Evolutionary conservation across 2,113 vertebrate genomes (phyloP).

Genomic region (Tupaia chinensis): DNA sequence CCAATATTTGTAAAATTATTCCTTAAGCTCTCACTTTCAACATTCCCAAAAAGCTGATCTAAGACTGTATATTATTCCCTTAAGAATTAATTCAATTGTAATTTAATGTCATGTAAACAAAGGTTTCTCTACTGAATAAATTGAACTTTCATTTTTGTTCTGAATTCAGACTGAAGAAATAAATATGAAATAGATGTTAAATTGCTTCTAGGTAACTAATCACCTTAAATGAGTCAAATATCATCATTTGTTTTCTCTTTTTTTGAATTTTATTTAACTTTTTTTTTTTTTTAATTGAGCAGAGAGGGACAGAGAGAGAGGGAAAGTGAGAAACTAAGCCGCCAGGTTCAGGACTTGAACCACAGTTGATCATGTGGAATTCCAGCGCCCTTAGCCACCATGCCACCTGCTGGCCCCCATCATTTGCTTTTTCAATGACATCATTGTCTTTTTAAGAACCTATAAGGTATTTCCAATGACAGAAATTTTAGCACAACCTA

Average conservation of each 20-base stretch:
- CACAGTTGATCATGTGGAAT: too few relatives aligned
- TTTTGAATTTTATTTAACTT: too few relatives aligned
- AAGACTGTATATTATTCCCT: conserved; percentile 10
- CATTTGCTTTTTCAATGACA: conserved; percentile 22
- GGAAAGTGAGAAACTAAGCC: too few relatives aligned
- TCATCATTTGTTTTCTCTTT: background rate
- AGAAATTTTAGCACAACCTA: conserved; percentile 47
- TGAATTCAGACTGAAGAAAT: conserved; percentile 47
- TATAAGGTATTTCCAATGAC: background rate
- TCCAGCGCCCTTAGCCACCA: too few relatives aligned
- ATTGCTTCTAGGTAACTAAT: background rate
- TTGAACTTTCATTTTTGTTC: background rate
- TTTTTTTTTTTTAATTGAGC: too few relatives aligned
- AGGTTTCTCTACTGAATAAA: conserved; percentile 44
- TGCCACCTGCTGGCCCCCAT: background rate
- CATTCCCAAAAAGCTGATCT: background rate
- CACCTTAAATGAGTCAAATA: conserved; percentile 8
- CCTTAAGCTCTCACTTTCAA: conserved; percentile 43
- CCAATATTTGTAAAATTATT: background rate
- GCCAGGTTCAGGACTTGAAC: too few relatives aligned
- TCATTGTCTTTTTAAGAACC: conserved; percentile 35
- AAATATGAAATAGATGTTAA: conserved; percentile 47
- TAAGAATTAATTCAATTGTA: conserved; percentile 43
- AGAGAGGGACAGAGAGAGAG: too few relatives aligned
- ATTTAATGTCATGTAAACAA: conserved; percentile 36